Base-by-base conservation (phyloP, 1,140 invertebrate species). In the Aleiodes sp. region DNA sequence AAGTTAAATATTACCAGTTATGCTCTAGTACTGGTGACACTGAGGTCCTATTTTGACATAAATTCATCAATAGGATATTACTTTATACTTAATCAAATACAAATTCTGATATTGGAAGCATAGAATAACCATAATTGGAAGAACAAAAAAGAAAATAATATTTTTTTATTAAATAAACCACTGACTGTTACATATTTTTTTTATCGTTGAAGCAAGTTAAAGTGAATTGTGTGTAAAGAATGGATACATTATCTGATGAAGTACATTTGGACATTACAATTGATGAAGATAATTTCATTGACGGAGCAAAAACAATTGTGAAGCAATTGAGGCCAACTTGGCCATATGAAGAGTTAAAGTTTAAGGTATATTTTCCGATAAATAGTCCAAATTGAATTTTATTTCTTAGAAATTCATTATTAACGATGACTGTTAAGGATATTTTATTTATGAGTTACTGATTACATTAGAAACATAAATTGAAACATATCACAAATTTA, bases 261-360 rank as follows among this genome's bases (percentile, higher is more conserved):
- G 78, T 75, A 29, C 79, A 84, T 76, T 75, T 84, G 71, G 74
- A 84, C 68, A 73, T 89, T 71, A 86, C 79, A 52, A 82, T 89
- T 76, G 80, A 84, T 72, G 87, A 89, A 76, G 84, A 87, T 78
- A 78, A 88, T 74, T 83, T 89, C 70, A 82, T 86, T 33, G 77
- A 84, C 70, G 88, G 87, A 73, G 88, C 87, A 60, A 86, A 80
- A 72, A 78, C 86, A 73, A 76, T 89, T 75, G 80, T 89, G 71
- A 86, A 85, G 74, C 82, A 76, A 37, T 87, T 89, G 65, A 85
- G 88, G 72, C 87, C 87, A 52, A 73, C 78, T n/a, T 89, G 88
- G 88, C 78, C 87, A 35, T 71, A 82, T 41, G 81, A 84, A 75
- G 78, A 86, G 71, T 74, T 89, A 61, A 75, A 85, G 70, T 85